Percentiles rank a stretch among this genome's conserved stretches.
Conservation (phyloP, 2,888 invertebrate genomes). For the Acronicta alni region DNA sequence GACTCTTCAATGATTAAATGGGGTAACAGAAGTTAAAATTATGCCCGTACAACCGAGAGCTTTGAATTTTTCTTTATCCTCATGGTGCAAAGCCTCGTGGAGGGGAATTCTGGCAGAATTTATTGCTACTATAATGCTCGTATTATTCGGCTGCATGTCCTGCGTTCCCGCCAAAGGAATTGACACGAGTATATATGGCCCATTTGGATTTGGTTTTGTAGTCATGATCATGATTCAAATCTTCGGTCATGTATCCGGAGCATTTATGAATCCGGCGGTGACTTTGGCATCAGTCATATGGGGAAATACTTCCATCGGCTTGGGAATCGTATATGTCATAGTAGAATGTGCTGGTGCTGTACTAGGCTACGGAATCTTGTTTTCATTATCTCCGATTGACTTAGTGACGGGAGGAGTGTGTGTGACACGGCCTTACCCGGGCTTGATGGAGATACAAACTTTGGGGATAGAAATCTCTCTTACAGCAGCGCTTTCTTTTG, state of each 20-base stretch:
- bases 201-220: conserved; percentile 91
- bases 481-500: conserved; percentile 90
- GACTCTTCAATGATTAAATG: conserved; percentile 33
- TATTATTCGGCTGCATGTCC: conserved; percentile 94
- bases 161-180: conserved; percentile 86
- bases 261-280: conserved; percentile 94
- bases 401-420: conserved; percentile 87
- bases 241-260: conserved; percentile 94
- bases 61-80: conserved; percentile 30
- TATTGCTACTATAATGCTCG: conserved; percentile 91
- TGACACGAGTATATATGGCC: conserved; percentile 83
- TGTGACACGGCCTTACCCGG: conserved; percentile 88
- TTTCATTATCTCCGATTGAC: conserved; percentile 82
- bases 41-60: conserved; percentile 35
- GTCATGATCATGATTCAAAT: conserved; percentile 92
- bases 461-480: conserved; percentile 90
- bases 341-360: conserved; percentile 92
- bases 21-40: conserved; percentile 54
- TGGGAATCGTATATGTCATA: conserved; percentile 90
- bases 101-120: conserved; percentile 89
- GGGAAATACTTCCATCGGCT: conserved; percentile 86
- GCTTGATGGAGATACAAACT: conserved; percentile 86
- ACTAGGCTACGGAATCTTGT: conserved; percentile 91
- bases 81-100: conserved; percentile 68
- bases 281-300: conserved; percentile 91